Percentiles rank a stretch among this genome's conserved stretches.
Evolutionary conservation across 2,797 vertebrate genomes (phyloP).

Genomic region (Silurus aristotelis): DNA sequence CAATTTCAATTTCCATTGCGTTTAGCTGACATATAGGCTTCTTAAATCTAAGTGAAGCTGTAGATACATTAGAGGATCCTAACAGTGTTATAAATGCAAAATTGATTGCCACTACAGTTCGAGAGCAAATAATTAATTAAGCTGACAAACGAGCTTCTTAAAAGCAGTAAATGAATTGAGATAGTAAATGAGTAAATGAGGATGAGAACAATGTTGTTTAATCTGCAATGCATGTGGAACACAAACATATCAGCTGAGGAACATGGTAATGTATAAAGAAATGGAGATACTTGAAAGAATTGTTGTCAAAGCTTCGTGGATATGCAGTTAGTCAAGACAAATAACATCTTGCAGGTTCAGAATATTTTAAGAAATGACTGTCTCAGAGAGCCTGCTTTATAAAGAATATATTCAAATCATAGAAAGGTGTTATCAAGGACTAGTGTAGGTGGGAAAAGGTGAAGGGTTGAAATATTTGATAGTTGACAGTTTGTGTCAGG

Average conservation of each 20-base stretch:
- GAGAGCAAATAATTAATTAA: constrained; percentile 4
- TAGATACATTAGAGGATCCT: not conserved
- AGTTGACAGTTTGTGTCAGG: not conserved
- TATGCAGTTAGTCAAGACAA: not conserved
- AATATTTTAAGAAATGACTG: not conserved
- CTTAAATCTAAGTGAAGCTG: not conserved
- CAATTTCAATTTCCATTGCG: not conserved
- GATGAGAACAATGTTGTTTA: not conserved
- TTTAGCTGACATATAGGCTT: not conserved
- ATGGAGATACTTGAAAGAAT: not conserved
- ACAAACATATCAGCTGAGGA: not conserved
- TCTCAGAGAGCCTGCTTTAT: not conserved
- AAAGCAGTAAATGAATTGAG: not conserved
- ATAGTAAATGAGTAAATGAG: too few species aligned
- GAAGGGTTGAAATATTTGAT: not conserved
- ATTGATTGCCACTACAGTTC: not conserved
- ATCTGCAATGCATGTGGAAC: not conserved
- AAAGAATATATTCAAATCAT: not conserved
- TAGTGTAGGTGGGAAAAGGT: not conserved
- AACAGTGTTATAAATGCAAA: not conserved
- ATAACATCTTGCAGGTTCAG: not conserved
- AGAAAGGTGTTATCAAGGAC: not conserved
- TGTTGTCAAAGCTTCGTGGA: not conserved
- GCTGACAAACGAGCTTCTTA: constrained; percentile 9
- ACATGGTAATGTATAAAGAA: not conserved